A percentile compares a stretch with the other conserved stretches of the same genome.
Evolutionary conservation across 2,888 invertebrate species (phyloP).

Genomic region (Rotaria macrura): DNA sequence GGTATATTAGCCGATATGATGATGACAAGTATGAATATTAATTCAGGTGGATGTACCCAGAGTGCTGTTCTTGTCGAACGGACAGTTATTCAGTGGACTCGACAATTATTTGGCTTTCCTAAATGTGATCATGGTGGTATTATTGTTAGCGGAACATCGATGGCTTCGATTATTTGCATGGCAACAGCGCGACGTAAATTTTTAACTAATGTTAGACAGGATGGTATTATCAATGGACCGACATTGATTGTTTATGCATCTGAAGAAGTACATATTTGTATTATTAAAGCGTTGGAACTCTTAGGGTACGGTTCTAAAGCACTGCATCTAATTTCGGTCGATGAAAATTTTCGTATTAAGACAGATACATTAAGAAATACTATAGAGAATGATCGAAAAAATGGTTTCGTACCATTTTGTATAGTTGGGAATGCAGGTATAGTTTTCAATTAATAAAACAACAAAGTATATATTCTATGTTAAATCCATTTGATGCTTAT

Average conservation of each 20-base stretch:
- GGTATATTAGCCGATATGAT: slow-evolving; percentile 16
- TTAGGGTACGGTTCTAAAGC: not conserved
- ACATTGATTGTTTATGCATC: not conserved
- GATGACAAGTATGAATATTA: not conserved
- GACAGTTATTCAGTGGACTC: not conserved
- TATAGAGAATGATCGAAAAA: not conserved
- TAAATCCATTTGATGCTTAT: not conserved
- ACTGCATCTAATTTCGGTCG: not conserved
- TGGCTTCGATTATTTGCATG: not conserved
- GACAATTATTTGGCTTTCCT: slow-evolving; percentile 1
- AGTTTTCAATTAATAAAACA: too few species aligned
- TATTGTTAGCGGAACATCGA: slow-evolving; percentile 2
- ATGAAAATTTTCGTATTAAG: not conserved
- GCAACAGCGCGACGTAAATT: not conserved
- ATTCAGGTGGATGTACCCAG: not conserved
- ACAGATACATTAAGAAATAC: not conserved
- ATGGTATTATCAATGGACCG: not conserved
- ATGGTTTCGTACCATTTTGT: not conserved
- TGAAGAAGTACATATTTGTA: not conserved
- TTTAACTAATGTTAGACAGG: not conserved
- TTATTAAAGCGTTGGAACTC: not conserved
- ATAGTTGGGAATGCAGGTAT: not conserved
- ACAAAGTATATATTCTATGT: too few species aligned
- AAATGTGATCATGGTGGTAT: not conserved
- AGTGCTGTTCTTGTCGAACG: not conserved